A percentile compares a stretch with the other conserved stretches of the same genome.
phyloP scores from a whole-genome alignment of 2,888 invertebrate genomes.

The Amblyjoppa fuscipennis region DNA sequence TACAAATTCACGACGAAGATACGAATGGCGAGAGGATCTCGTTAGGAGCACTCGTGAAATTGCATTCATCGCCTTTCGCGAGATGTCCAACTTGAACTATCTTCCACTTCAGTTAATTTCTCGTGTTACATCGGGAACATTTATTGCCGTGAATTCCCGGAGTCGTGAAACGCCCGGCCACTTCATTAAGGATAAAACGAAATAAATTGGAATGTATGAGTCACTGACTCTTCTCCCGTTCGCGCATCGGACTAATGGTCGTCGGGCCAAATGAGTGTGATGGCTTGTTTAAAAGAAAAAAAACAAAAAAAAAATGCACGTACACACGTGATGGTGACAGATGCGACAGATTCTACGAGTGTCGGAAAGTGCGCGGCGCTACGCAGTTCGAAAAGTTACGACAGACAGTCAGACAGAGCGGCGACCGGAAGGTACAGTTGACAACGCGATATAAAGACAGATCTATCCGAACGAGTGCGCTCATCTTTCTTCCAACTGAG shows the following conservation, averaged over 20 bases:
- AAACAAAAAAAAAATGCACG: not conserved
- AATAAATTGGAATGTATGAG: constrained; percentile 15
- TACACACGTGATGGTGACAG: not conserved
- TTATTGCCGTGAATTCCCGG: not conserved
- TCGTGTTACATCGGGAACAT: constrained; percentile 26
- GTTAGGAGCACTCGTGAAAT: constrained; percentile 48
- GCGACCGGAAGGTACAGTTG: constrained; percentile 24
- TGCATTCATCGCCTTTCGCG: constrained; percentile 39
- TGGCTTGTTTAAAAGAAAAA: not conserved
- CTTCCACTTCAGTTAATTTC: constrained; percentile 10
- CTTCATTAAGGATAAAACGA: constrained; percentile 37
- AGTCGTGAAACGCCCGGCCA: constrained; percentile 8
- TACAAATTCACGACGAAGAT: not conserved
- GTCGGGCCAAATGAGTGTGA: not conserved
- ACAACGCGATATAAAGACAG: constrained; percentile 51
- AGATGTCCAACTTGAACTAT: constrained; percentile 4
- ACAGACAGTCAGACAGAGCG: not conserved
- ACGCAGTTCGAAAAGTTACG: not conserved
- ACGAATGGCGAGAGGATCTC: constrained; percentile 13
- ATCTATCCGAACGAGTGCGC: constrained; percentile 39
- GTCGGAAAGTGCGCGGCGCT: not conserved
- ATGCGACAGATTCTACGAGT: not conserved
- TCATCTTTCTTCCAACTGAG: constrained; percentile 43
- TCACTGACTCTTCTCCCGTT: constrained; percentile 15
- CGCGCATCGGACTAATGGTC: not conserved